A percentile compares a stretch with the other conserved stretches of the same genome.
Conservation (phyloP, 2,888 invertebrate genomes). For the Drosophila mayaguana region DNA sequence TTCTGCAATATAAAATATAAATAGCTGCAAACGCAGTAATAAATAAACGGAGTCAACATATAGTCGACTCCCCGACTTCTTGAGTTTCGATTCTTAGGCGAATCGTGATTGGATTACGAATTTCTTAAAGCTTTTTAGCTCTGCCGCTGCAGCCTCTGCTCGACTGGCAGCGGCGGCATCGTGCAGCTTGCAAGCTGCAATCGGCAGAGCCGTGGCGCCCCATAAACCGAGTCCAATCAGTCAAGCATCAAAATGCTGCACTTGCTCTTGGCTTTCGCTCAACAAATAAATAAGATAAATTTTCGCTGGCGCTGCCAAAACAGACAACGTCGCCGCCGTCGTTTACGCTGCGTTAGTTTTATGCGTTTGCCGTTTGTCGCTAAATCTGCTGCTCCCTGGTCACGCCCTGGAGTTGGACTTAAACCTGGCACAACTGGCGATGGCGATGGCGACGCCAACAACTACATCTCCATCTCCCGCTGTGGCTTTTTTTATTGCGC, state of each 20-base stretch:
- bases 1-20: no score
- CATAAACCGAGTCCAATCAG: conserved; percentile 71
- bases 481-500: conserved; percentile 81
- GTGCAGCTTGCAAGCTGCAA: conserved; percentile 3
- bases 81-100: no score
- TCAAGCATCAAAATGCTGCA: conserved; percentile 82
- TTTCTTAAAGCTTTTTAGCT: conserved; percentile 3
- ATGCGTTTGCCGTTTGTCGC: conserved; percentile 76
- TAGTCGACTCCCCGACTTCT: no score
- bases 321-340: conserved; percentile 43
- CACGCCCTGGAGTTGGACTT: conserved; percentile 65
- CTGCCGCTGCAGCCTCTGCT: not conserved
- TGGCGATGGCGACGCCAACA: conserved; percentile 15
- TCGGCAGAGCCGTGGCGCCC: conserved; percentile 44
- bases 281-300: conserved; percentile 80
- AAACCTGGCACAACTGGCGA: conserved; percentile 57
- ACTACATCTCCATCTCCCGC: conserved; percentile 67
- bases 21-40: no score
- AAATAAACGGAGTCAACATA: no score
- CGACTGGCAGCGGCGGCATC: conserved; percentile 24
- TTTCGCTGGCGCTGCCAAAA: conserved; percentile 78
- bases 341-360: conserved; percentile 85
- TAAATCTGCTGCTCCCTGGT: conserved; percentile 61
- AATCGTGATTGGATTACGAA: not conserved
- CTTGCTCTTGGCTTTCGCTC: conserved; percentile 62